Evolutionary conservation across 2,888 invertebrate genomes (phyloP).

Genomic region (Incurvaria masculella): DNA sequence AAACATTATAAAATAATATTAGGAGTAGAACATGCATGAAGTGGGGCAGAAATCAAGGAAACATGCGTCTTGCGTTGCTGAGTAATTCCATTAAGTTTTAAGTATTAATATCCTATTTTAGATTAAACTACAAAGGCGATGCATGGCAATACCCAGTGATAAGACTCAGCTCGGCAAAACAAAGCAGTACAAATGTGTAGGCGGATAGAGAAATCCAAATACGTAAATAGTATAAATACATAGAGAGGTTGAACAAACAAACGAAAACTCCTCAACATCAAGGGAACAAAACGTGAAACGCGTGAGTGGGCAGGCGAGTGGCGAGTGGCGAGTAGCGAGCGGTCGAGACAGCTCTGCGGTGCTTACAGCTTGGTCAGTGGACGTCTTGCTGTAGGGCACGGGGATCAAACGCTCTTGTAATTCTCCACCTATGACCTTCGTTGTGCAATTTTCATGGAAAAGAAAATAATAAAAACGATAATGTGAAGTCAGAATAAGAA

Average conservation of each 20-base stretch:
- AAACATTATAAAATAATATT: neutral
- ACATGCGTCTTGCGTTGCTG: neutral
- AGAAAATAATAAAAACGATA: constrained; percentile 55
- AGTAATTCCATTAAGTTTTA: neutral
- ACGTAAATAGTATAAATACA: constrained; percentile 3
- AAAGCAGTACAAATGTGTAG: neutral
- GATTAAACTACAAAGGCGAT: no score
- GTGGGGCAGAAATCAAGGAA: neutral
- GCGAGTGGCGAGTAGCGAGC: neutral
- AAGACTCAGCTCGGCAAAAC: neutral
- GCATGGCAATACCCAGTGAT: neutral
- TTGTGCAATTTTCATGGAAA: constrained; percentile 86
- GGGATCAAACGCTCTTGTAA: constrained; percentile 99
- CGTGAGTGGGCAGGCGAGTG: constrained; percentile 33
- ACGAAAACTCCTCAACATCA: constrained; percentile 20
- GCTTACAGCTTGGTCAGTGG: constrained; percentile 99
- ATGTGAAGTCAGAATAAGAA: constrained; percentile 42
- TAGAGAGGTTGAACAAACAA: constrained; percentile 1
- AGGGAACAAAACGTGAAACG: constrained; percentile 25
- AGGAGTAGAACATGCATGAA: neutral
- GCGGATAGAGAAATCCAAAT: neutral
- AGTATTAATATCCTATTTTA: neutral
- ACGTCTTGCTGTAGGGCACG: constrained; percentile 99
- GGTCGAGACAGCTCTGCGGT: constrained; percentile 23
- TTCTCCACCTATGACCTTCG: constrained; percentile 99